Percentiles rank a stretch among this genome's conserved stretches.
These are phyloP conservation scores for Ferrisia virgata DNA, from an alignment of 2,888 invertebrate species.

Conservation along the genomic window DNA sequence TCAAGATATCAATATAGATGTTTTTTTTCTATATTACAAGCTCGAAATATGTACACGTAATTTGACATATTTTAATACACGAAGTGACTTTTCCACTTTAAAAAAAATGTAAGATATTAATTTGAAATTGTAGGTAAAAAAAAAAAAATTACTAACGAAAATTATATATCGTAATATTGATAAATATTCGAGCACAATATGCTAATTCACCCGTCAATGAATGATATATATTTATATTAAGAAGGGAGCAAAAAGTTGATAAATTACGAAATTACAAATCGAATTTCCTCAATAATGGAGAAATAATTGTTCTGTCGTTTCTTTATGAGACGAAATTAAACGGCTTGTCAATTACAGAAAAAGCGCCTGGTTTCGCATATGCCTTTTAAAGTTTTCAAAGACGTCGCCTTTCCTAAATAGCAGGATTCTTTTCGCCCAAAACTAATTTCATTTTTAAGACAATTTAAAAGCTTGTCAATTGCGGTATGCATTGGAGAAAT, in stretches of 20 bases:
- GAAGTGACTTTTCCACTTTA: no score
- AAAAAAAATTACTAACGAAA: not conserved
- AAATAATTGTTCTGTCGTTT: conserved; percentile 25
- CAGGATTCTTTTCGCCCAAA: not conserved
- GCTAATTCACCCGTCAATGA: conserved; percentile 13
- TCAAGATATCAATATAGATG: no score
- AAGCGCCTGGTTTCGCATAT: not conserved
- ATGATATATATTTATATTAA: conserved; percentile 6
- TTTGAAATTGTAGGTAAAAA: not conserved
- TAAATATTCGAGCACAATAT: not conserved
- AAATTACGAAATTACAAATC: conserved; percentile 25
- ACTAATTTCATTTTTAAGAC: conserved; percentile 16
- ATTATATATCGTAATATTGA: not conserved
- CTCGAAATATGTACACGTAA: no score
- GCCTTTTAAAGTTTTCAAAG: conserved; percentile 2
- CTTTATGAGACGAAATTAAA: not conserved
- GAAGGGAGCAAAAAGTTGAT: conserved; percentile 18
- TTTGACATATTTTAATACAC: no score
- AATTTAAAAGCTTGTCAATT: not conserved
- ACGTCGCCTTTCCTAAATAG: not conserved
- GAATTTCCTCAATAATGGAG: conserved; percentile 19
- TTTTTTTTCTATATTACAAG: no score
- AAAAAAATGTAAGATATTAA: not conserved
- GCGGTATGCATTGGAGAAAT: not conserved
- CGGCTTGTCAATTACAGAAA: conserved; percentile 19